Evolutionary conservation across 2,888 invertebrate species (phyloP).

Genomic region (Lasioglossum villosulum): DNA sequence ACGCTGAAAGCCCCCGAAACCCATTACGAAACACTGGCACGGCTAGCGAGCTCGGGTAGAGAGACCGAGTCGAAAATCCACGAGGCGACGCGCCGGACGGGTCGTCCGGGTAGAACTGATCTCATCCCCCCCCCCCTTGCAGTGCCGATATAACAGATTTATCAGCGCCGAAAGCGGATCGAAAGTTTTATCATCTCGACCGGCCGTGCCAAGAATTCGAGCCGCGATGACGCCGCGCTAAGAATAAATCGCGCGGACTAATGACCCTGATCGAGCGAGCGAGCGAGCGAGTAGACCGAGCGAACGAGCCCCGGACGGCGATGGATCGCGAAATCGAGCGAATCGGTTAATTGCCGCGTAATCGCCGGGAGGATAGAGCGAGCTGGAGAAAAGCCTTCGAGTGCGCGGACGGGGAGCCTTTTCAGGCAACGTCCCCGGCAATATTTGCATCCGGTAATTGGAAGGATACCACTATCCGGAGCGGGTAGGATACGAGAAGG

Average conservation of each 20-base stretch:
- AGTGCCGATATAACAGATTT: slow-evolving; percentile 36
- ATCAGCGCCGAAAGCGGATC: slow-evolving; percentile 36
- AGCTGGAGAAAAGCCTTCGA: slow-evolving; percentile 16
- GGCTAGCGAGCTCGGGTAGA: neutral
- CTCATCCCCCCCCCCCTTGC: neutral
- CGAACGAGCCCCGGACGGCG: neutral
- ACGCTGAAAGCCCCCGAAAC: neutral
- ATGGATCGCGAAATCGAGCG: slow-evolving; percentile 50
- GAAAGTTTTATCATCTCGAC: slow-evolving; percentile 48
- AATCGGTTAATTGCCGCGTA: slow-evolving; percentile 62
- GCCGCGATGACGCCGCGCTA: slow-evolving; percentile 48
- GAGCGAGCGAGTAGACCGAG: neutral
- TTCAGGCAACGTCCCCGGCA: slow-evolving; percentile 35
- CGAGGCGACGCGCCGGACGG: neutral
- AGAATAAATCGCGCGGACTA: slow-evolving; percentile 63
- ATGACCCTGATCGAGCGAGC: slow-evolving; percentile 60
- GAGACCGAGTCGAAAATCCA: neutral
- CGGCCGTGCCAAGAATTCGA: slow-evolving; percentile 43
- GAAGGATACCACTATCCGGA: slow-evolving; percentile 39
- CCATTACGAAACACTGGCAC: slow-evolving; percentile 3
- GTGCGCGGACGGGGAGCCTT: slow-evolving; percentile 17
- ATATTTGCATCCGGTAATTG: slow-evolving; percentile 65
- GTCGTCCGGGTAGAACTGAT: neutral
- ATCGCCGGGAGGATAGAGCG: slow-evolving; percentile 36
- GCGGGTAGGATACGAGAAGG: neutral